Evolutionary conservation across 2,113 vertebrate species (phyloP).

Genomic region (Pygoscelis adeliae): DNA sequence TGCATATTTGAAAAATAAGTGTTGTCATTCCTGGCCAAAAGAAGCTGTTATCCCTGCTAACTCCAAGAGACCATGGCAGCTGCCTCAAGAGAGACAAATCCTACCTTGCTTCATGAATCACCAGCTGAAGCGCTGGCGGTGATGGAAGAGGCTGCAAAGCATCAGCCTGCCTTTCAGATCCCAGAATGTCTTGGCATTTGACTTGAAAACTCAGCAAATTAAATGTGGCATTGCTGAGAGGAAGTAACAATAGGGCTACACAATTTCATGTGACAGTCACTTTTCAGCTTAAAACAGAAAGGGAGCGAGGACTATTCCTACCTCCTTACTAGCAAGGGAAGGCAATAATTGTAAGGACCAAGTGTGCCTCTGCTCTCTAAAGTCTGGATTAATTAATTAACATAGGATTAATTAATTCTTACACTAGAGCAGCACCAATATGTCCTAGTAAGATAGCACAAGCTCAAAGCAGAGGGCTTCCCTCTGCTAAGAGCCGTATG

Average conservation of each 20-base stretch:
- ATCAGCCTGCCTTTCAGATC: not conserved
- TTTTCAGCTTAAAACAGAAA: constrained; percentile 19
- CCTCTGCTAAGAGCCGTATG: not conserved
- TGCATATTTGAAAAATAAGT: not conserved
- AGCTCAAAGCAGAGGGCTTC: not conserved
- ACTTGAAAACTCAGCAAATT: constrained; percentile 55
- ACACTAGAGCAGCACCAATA: not conserved
- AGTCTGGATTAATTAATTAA: constrained; percentile 44
- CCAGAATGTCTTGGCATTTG: constrained; percentile 48
- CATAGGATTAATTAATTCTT: constrained; percentile 42
- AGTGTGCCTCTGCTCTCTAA: not conserved
- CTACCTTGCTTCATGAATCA: constrained; percentile 17
- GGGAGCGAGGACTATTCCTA: not conserved
- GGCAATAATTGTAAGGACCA: not conserved
- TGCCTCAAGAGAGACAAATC: not conserved
- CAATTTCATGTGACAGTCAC: not conserved
- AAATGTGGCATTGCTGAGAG: constrained; percentile 52
- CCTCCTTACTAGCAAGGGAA: not conserved
- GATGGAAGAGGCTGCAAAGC: constrained; percentile 3
- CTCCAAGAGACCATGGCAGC: not conserved
- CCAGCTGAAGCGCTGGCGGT: not conserved
- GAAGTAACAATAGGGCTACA: constrained; percentile 32
- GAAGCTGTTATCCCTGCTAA: not conserved
- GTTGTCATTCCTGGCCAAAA: not conserved
- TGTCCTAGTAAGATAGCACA: not conserved